These are phyloP conservation scores for Odontesthes bonariensis DNA, from an alignment of 2,113 vertebrate genomes.

Conservation along the genomic window DNA sequence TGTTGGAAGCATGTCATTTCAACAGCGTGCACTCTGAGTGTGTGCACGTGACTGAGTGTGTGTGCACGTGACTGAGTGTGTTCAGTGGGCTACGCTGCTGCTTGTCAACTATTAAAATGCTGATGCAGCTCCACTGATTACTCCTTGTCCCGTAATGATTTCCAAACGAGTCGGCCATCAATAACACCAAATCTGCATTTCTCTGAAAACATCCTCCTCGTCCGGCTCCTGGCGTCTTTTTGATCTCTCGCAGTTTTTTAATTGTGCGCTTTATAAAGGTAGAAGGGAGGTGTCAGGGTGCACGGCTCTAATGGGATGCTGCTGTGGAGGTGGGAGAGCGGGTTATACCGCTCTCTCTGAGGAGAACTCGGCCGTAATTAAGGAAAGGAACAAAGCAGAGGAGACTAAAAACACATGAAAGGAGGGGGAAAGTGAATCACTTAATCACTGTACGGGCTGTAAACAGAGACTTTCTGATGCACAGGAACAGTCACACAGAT, in stretches of 20 bases:
- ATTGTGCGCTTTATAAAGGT: conserved; percentile 82
- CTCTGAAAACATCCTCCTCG: conserved; percentile 75
- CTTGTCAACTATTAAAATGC: conserved; percentile 65
- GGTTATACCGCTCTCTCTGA: conserved; percentile 77
- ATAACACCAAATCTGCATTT: conserved; percentile 83
- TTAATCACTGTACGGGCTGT: conserved; percentile 67
- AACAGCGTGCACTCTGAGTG: too few relatives aligned
- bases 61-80: conserved; percentile 28
- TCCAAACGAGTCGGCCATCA: conserved; percentile 80
- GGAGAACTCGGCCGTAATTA: conserved; percentile 83
- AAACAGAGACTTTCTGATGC: conserved; percentile 28
- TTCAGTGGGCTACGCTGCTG: neutral
- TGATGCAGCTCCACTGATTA: conserved; percentile 81
- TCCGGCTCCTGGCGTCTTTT: conserved; percentile 78
- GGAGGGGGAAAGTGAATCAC: conserved; percentile 67
- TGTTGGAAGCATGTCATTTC: neutral
- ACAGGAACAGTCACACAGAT: conserved; percentile 16
- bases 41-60: conserved; percentile 18
- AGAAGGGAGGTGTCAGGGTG: conserved; percentile 63
- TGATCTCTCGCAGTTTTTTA: conserved; percentile 80
- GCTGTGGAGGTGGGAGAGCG: conserved; percentile 69
- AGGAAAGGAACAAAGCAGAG: conserved; percentile 81
- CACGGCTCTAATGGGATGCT: conserved; percentile 79
- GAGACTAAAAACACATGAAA: conserved; percentile 83
- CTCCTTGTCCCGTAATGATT: conserved; percentile 79